Evolutionary conservation across 2,113 vertebrate species (phyloP), one percentile per base, ranked within the genome.

Genomic region (Dissostichus mawsoni): DNA sequence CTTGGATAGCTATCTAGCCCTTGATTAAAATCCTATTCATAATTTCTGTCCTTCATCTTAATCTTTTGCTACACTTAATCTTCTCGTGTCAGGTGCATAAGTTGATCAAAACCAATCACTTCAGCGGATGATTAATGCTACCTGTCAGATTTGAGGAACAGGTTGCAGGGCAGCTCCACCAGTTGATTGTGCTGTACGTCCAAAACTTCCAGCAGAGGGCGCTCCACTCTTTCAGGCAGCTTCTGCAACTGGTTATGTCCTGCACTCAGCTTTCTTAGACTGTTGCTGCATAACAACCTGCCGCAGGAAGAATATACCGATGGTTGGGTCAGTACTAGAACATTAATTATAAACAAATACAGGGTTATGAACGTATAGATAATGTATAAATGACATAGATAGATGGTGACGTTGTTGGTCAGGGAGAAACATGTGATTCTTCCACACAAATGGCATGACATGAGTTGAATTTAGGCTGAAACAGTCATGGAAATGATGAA

Each of bases 151-250:
- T 98, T 98, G 90, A 98, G 91, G 88, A 99, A 96, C 65, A 99
- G 95, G 93, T 95, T 96, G 58, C 96, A 93, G 0, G 98, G 98
- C 67, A 99, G 96, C 93, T 99, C 98, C 25, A 91, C 71, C 9
- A 99, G 96, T 87, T 97, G 97, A 94, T 99, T 99, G 94, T 99
- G 98, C 45, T 99, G 98, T 25, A 99, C 90, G 0, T 99, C 98
- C 61, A 99, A 85, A 84, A 99, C 96, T 85, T 99, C 98, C 90
- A 99, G 95, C 0, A 96, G 96, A 0, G 90, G 97, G 79, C 94
- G 93, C 77, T 99, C 98, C 0, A 98, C 94, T 41, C 96, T 93
- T 69, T 99, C 97, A 1, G 98, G 97, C 17, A 99, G 95, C 83
- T 95, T 95, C 76, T 93, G 93, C 82, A 99, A 91, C 90, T 92